Evolutionary conservation across 2,888 invertebrate species (phyloP).

Genomic region (Copidosoma aretas): DNA sequence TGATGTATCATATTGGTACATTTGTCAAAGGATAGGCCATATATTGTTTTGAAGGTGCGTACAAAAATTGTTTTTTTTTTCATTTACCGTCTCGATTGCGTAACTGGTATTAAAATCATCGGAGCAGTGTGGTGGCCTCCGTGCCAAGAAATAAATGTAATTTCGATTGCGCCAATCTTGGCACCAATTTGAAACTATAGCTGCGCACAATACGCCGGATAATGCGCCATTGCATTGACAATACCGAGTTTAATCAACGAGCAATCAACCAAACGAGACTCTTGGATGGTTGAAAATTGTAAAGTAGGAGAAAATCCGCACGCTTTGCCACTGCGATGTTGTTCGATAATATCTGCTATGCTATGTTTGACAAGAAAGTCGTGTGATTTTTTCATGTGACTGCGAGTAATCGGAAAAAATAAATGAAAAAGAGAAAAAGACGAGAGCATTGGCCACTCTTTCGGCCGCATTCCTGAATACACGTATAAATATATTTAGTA

Average conservation of each 20-base stretch:
- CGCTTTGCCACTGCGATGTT: too few species aligned
- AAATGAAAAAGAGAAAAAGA: slow-evolving; percentile 30
- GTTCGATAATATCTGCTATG: slow-evolving; percentile 4
- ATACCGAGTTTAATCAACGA: slow-evolving; percentile 2
- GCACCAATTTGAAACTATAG: slow-evolving; percentile 5
- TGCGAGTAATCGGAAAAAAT: neutral
- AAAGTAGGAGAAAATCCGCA: neutral
- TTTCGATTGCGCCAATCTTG: slow-evolving; percentile 8
- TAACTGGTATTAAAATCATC: neutral
- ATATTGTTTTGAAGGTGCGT: too few species aligned
- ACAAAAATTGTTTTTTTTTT: too few species aligned
- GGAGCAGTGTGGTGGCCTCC: neutral
- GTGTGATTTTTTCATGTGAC: slow-evolving; percentile 14
- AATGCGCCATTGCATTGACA: slow-evolving; percentile 6
- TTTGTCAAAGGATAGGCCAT: too few species aligned
- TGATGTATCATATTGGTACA: neutral
- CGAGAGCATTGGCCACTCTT: slow-evolving; percentile 33
- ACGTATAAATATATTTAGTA: slow-evolving; percentile 23
- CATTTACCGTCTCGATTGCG: too few species aligned
- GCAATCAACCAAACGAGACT: slow-evolving; percentile 26
- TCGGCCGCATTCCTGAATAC: slow-evolving; percentile 37
- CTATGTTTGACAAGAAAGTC: slow-evolving; percentile 6
- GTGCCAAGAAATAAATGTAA: neutral
- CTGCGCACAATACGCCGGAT: neutral
- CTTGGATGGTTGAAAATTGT: slow-evolving; percentile 6